Conservation (phyloP, 2,888 invertebrate genomes). For the Nemoura dubitans region DNA sequence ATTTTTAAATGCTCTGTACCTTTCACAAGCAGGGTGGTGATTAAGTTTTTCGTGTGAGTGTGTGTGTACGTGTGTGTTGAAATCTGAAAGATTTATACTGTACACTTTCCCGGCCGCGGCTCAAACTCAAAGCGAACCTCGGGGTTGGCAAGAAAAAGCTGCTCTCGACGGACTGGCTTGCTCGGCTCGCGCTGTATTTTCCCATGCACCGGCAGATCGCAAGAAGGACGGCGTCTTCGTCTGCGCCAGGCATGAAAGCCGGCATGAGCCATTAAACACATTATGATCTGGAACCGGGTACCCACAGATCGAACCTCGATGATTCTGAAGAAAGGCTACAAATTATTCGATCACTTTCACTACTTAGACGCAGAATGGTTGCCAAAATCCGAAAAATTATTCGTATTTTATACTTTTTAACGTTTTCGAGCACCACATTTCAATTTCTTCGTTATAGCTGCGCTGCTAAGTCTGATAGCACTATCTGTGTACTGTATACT, state of each 20-base stretch:
- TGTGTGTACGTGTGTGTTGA: neutral
- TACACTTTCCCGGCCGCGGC: neutral
- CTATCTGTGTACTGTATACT: no score
- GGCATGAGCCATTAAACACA: conserved; percentile 25
- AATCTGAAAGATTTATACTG: neutral
- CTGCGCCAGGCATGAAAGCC: neutral
- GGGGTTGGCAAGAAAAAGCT: neutral
- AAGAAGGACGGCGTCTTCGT: neutral
- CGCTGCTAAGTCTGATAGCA: no score
- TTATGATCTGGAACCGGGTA: conserved; percentile 22
- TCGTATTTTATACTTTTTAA: neutral
- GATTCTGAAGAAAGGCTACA: conserved; percentile 22
- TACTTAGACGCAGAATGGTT: conserved; percentile 4
- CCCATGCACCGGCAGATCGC: neutral
- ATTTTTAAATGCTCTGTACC: neutral
- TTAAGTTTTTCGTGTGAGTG: neutral
- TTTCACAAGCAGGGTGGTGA: neutral
- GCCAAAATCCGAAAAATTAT: conserved; percentile 8
- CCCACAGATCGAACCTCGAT: conserved; percentile 16
- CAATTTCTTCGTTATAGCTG: neutral
- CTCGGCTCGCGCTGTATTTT: neutral
- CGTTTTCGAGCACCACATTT: neutral
- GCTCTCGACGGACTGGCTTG: neutral
- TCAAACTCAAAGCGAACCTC: neutral
- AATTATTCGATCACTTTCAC: conserved; percentile 28